Conservation (phyloP, 2,113 vertebrate species). For the Nothobranchius kuhntae region DNA sequence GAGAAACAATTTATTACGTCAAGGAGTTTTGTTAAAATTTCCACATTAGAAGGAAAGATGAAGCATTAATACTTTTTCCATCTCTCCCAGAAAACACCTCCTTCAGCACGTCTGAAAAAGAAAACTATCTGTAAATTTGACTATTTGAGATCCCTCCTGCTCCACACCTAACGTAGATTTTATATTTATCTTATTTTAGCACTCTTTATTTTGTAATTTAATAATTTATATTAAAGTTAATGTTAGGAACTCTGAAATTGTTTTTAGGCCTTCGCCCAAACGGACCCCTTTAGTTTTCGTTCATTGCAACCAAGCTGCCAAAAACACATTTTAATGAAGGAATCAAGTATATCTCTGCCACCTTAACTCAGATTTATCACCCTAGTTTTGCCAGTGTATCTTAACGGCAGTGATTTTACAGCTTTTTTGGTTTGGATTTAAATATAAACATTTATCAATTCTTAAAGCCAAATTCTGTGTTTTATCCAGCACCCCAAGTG, state of each 20-base stretch:
- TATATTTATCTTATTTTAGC: slow-evolving; percentile 33
- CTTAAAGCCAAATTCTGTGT: no score
- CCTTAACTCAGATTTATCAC: not conserved
- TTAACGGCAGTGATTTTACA: not conserved
- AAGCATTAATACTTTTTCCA: slow-evolving; percentile 15
- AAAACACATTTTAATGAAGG: slow-evolving; percentile 50
- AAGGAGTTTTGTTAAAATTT: slow-evolving; percentile 28
- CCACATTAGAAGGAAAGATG: slow-evolving; percentile 46
- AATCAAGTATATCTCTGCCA: slow-evolving; percentile 1
- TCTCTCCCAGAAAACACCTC: slow-evolving; percentile 22
- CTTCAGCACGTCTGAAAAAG: not conserved
- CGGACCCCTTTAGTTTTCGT: not conserved
- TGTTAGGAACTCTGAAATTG: not conserved
- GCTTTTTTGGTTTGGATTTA: no score
- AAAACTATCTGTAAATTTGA: slow-evolving; percentile 14
- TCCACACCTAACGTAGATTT: slow-evolving; percentile 5
- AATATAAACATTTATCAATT: not conserved
- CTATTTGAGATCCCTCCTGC: slow-evolving; percentile 16
- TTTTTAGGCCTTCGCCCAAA: not conserved
- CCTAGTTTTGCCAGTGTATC: not conserved
- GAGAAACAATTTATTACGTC: slow-evolving; percentile 37
- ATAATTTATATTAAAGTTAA: slow-evolving; percentile 15
- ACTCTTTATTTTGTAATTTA: slow-evolving; percentile 28
- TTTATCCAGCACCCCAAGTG: not conserved
- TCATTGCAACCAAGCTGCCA: slow-evolving; percentile 10